Evolutionary conservation across 1,140 invertebrate genomes (phyloP).

Genomic region (Semibalanus balanoides): DNA sequence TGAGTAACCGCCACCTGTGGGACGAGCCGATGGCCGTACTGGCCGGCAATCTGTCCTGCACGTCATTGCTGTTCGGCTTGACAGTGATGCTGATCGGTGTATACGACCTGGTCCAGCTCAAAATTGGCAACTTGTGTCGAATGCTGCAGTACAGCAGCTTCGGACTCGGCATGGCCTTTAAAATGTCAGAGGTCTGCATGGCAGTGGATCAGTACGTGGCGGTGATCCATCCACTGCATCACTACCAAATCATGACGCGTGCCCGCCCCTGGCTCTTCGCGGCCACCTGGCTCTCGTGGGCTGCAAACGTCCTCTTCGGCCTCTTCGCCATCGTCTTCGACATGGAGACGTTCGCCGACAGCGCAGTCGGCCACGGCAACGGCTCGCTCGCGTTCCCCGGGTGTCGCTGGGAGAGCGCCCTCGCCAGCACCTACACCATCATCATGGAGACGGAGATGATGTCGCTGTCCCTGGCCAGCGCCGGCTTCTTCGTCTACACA

Average conservation of each 20-base stretch:
- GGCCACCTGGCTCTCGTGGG: background rate
- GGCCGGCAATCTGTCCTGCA: background rate
- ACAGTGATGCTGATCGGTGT: background rate
- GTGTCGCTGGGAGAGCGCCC: background rate
- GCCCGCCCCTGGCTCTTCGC: background rate
- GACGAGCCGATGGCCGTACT: background rate
- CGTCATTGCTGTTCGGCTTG: background rate
- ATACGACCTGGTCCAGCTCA: background rate
- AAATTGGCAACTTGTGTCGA: background rate
- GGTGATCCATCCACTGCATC: background rate
- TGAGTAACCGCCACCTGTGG: background rate
- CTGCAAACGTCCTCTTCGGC: background rate
- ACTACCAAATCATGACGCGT: background rate
- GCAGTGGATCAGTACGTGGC: background rate
- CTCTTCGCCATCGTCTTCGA: background rate
- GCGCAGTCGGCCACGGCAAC: background rate
- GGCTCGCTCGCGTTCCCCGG: no score
- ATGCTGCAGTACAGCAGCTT: background rate
- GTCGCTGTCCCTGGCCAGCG: background rate
- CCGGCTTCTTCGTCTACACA: background rate
- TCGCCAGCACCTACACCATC: background rate
- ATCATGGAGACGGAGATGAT: background rate
- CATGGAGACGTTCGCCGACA: background rate
- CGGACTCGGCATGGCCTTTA: background rate
- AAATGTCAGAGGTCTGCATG: background rate